Evolutionary conservation across 2,113 vertebrate genomes (phyloP).

Genomic region (Willisornis vidua): DNA sequence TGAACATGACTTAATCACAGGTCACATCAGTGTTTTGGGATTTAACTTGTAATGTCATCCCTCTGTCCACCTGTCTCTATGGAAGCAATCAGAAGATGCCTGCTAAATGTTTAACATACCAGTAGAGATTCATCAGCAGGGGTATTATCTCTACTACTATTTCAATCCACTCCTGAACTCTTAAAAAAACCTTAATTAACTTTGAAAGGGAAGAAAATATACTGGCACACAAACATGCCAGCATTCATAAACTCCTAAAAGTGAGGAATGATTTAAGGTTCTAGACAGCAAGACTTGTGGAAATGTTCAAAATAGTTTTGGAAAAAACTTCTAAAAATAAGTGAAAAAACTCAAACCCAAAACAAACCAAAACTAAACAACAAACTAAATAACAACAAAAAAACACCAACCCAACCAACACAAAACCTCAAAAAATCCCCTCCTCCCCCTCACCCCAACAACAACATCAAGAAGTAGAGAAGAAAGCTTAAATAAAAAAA

Average conservation of each 20-base stretch:
- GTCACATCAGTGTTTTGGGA: not conserved
- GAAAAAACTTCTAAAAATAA: not conserved
- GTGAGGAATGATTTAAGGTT: not conserved
- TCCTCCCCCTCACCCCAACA: fast-evolving
- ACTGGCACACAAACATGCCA: not conserved
- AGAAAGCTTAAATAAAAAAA: not conserved
- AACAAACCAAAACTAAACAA: not conserved
- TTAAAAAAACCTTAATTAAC: not conserved
- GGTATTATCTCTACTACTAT: not conserved
- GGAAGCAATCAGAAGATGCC: not conserved
- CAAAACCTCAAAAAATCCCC: not conserved
- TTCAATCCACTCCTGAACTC: not conserved
- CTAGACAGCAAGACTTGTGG: not conserved
- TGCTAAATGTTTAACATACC: not conserved
- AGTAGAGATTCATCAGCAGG: not conserved
- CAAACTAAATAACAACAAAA: not conserved
- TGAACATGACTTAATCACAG: not conserved
- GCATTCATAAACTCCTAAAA: not conserved
- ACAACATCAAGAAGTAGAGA: not conserved
- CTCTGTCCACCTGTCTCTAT: not conserved
- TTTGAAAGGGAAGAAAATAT: not conserved
- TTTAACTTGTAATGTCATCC: not conserved
- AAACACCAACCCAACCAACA: not conserved
- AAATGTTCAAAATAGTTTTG: not conserved
- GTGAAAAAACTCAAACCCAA: not conserved